Evolutionary conservation across 2,113 vertebrate genomes (phyloP), one percentile per base, ranked within the genome.

Genomic region (Vireo altiloquus): DNA sequence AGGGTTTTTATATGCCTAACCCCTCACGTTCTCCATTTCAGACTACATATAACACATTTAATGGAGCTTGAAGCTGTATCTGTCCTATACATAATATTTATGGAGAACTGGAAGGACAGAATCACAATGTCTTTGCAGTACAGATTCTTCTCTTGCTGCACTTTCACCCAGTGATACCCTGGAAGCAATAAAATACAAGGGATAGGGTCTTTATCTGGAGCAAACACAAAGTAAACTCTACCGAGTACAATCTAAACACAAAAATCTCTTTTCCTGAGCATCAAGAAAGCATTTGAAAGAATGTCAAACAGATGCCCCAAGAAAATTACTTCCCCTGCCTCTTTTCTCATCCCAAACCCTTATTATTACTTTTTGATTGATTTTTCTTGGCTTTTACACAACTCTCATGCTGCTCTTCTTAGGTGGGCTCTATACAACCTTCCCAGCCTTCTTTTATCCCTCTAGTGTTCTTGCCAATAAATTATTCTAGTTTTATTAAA

Each of bases 351-450:
- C 75, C 64, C 85, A 95, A 96, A 37, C 25, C 21, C 65, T 78
- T 95, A 87, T 91, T 90, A 91, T 68, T 95, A 70, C 52, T 68
- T 94, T 96, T 89, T 92, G 87, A 94, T 85, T 94, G 90, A 81
- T 95, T 94, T 96, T 93, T 74, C 52, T 95, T 96, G 93, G 87
- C 88, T 87, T n/a, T 77, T 64, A 35, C 37, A 71, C 14, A 63
- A 57, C 24, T 37, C 17, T 78, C 56, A 65, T 60, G 74, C 90
- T 93, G 94, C 72, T 94, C 87, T 49, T 94, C 96, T 90, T 90
- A 93, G 90, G 94, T 96, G 93, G 95, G 82, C 90, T 95, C 39
- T 74, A 57, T 56, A 68, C 33, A 96, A 60, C 52, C 52, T 96
- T 95, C 60, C 72, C 92, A 88, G 76, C 40, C 89, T 87, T 60